phyloP scores from a whole-genome alignment of 2,888 invertebrate species.

The Epirrita christyi region DNA sequence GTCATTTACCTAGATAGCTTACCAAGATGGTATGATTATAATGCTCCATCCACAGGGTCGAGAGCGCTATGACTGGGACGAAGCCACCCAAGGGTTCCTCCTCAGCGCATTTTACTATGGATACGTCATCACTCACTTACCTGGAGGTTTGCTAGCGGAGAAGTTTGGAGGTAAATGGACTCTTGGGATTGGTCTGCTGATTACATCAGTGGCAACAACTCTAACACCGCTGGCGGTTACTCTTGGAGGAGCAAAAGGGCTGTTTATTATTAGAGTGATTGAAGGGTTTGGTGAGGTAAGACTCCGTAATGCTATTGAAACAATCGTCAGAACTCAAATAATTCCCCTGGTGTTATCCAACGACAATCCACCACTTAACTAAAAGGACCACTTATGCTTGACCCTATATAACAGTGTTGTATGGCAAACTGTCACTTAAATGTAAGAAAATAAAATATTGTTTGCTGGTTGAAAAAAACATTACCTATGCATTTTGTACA shows the following conservation, averaged over 20 bases:
- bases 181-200: conserved; percentile 90
- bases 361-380: no score
- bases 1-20: no score
- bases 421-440: no score
- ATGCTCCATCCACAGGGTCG: conserved; percentile 48
- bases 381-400: no score
- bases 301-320: background rate
- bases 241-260: conserved; percentile 77
- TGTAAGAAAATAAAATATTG: no score
- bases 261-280: conserved; percentile 83
- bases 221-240: conserved; percentile 90
- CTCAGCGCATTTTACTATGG: conserved; percentile 94
- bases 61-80: conserved; percentile 87
- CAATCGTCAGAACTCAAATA: no score
- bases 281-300: conserved; percentile 87
- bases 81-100: conserved; percentile 89
- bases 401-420: no score
- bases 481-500: no score
- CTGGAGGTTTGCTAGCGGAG: conserved; percentile 92
- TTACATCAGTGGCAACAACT: conserved; percentile 91
- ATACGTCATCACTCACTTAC: conserved; percentile 92
- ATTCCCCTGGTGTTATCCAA: no score
- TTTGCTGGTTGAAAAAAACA: no score
- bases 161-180: conserved; percentile 94
- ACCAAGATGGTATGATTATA: no score